Base-by-base conservation (phyloP, 2,113 vertebrate genomes). In the Muscicapa adusta region DNA sequence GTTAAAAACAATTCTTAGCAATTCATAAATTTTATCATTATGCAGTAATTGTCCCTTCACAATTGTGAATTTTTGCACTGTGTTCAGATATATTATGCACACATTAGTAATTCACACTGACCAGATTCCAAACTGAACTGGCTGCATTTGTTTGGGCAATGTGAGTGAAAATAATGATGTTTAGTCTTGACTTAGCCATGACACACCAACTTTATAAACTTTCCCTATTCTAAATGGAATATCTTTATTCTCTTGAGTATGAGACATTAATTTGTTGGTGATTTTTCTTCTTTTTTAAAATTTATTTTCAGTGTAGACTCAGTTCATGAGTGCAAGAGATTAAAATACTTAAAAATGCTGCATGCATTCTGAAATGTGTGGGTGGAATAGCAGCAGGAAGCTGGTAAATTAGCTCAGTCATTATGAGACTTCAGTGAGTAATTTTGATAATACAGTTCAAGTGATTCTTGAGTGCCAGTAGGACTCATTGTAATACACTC, bases 341-440 rank as follows among this genome's bases (percentile, higher is more conserved):
- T 47, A 65, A 90, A 79, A 60, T 71, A 72, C 6, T 70, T 6
- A 43, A 54, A 78, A 70, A 22, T 62, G 50, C 16, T 84, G 2
- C 10, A 15, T n/a, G 42, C 0, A 0, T 34, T 34, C 2, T 13
- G 45, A 74, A 77, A 50, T 4, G 2, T 54, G 38, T 48, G 67
- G 45, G 54, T 86, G 71, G 24, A 60, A 53, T 36, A 78, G 45
- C 75, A 92, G 62, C 67, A 79, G 91, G 60, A 68, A 79, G 42
- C 67, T 76, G 51, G 14, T 36, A 61, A 53, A 48, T 92, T 4
- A 61, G 19, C 24, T 85, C 43, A 47, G 31, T 82, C 22, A 13
- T 38, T 54, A 42, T 70, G 67, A 83, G 91, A 61, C 25, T 50
- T 53, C 0, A 45, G 13, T 71, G 10, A 26, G 15, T 79, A 34